Evolutionary conservation across 1,140 invertebrate species (phyloP).

Genomic region (Bombus difficillimus): DNA sequence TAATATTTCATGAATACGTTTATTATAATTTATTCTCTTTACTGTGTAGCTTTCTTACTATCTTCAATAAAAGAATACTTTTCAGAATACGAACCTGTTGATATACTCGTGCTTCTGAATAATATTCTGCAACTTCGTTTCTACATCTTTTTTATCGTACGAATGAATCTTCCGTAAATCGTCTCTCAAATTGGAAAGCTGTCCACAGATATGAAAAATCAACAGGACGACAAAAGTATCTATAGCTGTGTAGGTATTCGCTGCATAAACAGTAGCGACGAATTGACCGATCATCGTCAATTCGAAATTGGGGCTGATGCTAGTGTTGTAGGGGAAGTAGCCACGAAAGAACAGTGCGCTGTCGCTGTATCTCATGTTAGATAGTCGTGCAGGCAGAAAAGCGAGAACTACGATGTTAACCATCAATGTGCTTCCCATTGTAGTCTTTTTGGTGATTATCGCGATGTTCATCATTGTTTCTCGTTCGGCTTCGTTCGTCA

Average conservation of each 20-base stretch:
- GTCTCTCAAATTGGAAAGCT: slow-evolving; percentile 65
- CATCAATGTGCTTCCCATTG: slow-evolving; percentile 36
- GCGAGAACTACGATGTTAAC: not conserved
- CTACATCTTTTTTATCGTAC: not conserved
- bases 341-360: slow-evolving; percentile 28
- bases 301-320: slow-evolving; percentile 79
- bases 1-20: too few relatives aligned
- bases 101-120: slow-evolving; percentile 55
- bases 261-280: slow-evolving; percentile 70
- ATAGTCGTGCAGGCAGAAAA: not conserved
- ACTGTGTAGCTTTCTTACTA: not conserved
- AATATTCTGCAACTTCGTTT: slow-evolving; percentile 12
- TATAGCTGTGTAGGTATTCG: slow-evolving; percentile 79
- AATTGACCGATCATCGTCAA: slow-evolving; percentile 81
- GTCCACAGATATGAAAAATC: slow-evolving; percentile 82
- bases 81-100: slow-evolving; percentile 42
- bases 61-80: not conserved
- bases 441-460: slow-evolving; percentile 27
- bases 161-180: slow-evolving; percentile 1
- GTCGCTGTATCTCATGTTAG: not conserved
- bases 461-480: slow-evolving; percentile 48
- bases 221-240: slow-evolving; percentile 81
- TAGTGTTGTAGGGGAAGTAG: slow-evolving; percentile 77
- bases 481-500: not conserved
- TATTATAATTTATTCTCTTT: too few relatives aligned